Base-by-base conservation (phyloP, 2,888 invertebrate species). In the Malthinus seriepunctatus region DNA sequence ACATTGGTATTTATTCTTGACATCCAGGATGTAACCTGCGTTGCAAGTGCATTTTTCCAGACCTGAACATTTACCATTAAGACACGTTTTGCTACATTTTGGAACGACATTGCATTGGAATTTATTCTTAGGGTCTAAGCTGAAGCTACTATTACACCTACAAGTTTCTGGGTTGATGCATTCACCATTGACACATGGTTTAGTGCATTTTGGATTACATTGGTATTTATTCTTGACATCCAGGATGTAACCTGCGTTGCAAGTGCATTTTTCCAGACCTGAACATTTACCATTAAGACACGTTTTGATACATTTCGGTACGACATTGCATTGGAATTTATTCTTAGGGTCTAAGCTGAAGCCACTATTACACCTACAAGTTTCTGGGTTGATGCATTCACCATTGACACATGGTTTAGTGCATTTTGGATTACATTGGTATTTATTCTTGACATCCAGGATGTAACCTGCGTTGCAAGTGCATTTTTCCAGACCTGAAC, bases 81-180 rank as follows among this genome's bases (percentile, higher is more conserved):
- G 60, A 63, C 83, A 83, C 4, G 70, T 65, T 1, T 70, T 56
- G 0, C 60, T 52, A 46, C 70, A 71, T 14, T 78, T 33, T 2
- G 67, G 64, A 2, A 23, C 23, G 23, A 5, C 23, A n/a, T 60
- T 53, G 35, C 67, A 67, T 4, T 42, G 8, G 8, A n/a, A 71
- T 10, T 63, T 59, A 12, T 60, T 51, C 6, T 58, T 55, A 8
- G n/a, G 38, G 38, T 54, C 39, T 32, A 35, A 8, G n/a, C 10
- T 2, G 9, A 34, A 85, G 35, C 86, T 86, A 9, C 76, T 61
- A 53, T 82, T 81, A 64, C 86, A 87, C n/a, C 66, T 63, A 54
- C 80, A 79, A 3, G 51, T 65, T 32, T 76, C 72, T 0, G 77
- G 78, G 1, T 68, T 69, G 0, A 66, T 68, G 52, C 80, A 80